Base-by-base conservation (phyloP, 2,797 vertebrate species). In the Enteromius anoplus region DNA sequence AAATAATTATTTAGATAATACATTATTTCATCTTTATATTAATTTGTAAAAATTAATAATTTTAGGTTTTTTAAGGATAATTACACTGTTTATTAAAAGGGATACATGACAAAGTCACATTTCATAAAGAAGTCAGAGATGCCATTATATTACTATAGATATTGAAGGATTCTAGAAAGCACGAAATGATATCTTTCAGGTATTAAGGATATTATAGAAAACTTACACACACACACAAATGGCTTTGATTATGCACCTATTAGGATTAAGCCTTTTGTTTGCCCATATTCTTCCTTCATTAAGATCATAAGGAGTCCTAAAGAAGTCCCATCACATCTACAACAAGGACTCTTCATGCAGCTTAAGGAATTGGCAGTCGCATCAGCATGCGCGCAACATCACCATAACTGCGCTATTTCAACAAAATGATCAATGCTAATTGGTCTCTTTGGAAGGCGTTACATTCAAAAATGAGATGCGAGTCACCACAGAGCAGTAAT, bases 351-450 rank as follows among this genome's bases (percentile, higher is more conserved):
- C 71, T 80, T 78, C 37, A 47, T 53, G 55, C 64, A 76, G 81
- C 81, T 80, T 84, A 72, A 82, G 64, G 42, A 71, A 78, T 53
- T 76, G 23, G 23, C 42, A 42, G 75, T 51, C 65, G 91, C 88
- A 89, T 94, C 91, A 92, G 87, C 86, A 88, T 87, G 86, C 85
- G 1, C 80, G 32, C 71, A 90, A 87, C 87, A 87, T 85, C 70
- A 76, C 85, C 85, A 87, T 88, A 91, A 91, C 91, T 87, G 88
- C 86, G 73, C 86, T 92, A 92, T 93, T 91, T 87, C 88, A 87
- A 89, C 89, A 88, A 88, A 90, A 94, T 95, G 92, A 94, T 94
- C 93, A 93, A 93, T 93, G 90, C 93, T 94, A 95, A 95, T 94
- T 94, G 92, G 93, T 93, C 92, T 93, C 92, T 89, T 93, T 91